Conservation (phyloP, 2,113 vertebrate species). For the rabbit (Oryctolagus cuniculus) region DNA sequence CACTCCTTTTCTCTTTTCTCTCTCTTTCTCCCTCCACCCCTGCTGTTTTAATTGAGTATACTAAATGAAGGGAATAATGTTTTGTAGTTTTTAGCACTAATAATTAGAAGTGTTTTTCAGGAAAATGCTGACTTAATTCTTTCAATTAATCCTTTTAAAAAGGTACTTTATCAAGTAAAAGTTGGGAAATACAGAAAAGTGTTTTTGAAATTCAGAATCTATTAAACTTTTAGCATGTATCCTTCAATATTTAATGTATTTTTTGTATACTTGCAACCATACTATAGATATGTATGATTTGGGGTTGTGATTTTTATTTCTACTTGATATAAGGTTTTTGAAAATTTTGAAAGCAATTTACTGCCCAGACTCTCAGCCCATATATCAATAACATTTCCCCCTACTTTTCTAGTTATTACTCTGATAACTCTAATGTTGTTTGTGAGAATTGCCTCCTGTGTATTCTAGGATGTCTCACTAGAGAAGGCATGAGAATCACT, state of each 20-base stretch:
- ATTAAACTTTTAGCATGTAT: conserved; percentile 18
- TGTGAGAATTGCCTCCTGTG: conserved; percentile 5
- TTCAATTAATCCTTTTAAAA: conserved; percentile 5
- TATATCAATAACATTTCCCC: neutral
- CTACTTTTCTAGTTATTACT: neutral
- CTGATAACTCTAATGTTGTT: conserved; percentile 42
- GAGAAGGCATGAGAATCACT: neutral
- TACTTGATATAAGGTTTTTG: neutral
- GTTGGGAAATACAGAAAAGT: neutral
- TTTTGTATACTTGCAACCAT: neutral
- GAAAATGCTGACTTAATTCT: conserved; percentile 39
- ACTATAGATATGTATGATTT: conserved; percentile 2
- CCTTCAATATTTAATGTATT: neutral
- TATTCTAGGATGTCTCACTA: conserved; percentile 16
- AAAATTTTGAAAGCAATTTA: conserved; percentile 43
- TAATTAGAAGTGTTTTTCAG: conserved; percentile 23
- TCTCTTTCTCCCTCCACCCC: neutral
- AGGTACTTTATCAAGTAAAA: neutral
- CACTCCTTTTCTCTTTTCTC: neutral
- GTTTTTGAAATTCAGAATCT: conserved; percentile 23
- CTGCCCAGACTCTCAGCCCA: neutral
- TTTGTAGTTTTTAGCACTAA: conserved; percentile 49
- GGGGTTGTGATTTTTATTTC: conserved; percentile 5
- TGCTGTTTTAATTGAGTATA: too few species aligned
- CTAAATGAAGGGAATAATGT: neutral